Evolutionary conservation across 92 coral and sea anemone species (phyloP).

Genomic region (Umimayanthus chanpuru): DNA sequence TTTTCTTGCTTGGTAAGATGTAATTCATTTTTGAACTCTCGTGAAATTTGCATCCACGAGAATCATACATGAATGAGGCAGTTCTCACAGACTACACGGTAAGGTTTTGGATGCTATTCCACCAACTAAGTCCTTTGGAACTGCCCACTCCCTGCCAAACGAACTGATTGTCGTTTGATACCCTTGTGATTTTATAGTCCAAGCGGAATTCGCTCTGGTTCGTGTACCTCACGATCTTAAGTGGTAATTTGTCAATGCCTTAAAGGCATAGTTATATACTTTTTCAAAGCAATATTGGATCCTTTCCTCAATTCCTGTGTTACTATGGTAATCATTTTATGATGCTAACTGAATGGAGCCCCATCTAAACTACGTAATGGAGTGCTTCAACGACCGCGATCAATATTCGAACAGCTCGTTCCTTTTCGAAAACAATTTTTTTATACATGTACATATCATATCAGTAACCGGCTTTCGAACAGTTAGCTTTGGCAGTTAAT

Average conservation of each 20-base stretch:
- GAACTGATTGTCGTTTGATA: neutral
- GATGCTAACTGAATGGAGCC: neutral
- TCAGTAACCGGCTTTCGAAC: too few species aligned
- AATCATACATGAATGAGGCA: neutral
- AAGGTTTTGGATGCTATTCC: neutral
- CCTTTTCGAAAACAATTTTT: too few species aligned
- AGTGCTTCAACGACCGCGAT: neutral
- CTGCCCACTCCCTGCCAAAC: neutral
- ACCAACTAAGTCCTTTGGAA: neutral
- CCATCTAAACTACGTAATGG: neutral
- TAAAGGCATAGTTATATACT: neutral
- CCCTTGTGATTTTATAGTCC: too few species aligned
- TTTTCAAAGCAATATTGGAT: neutral
- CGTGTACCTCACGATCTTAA: neutral
- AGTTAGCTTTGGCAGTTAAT: too few species aligned
- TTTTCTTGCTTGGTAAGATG: constrained; percentile 45
- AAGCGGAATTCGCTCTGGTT: neutral
- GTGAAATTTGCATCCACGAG: neutral
- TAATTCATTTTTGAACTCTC: neutral
- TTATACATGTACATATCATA: too few species aligned
- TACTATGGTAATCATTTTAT: neutral
- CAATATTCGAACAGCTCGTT: too few species aligned
- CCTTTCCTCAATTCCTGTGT: neutral
- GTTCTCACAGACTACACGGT: neutral
- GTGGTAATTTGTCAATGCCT: neutral